Evolutionary conservation across 2,888 invertebrate genomes (phyloP).

Genomic region (Cantharis rufa): DNA sequence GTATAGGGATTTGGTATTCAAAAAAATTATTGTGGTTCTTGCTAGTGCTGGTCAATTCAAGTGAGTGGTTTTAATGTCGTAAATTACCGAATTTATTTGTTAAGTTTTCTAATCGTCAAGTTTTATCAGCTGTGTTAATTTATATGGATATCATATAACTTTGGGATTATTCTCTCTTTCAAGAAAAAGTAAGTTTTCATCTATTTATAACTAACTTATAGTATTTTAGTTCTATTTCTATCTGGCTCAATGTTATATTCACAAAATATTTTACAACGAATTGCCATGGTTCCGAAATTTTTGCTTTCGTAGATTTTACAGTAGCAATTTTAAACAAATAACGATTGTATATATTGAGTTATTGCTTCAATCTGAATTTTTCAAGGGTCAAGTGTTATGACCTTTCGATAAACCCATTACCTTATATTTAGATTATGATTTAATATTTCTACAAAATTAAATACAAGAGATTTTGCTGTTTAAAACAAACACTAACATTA

Average conservation of each 20-base stretch:
- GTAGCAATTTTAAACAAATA: neutral
- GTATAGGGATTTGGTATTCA: neutral
- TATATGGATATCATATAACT: neutral
- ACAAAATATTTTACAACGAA: neutral
- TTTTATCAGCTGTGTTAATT: neutral
- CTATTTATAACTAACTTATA: neutral
- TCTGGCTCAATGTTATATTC: neutral
- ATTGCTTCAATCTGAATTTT: neutral
- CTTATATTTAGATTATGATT: neutral
- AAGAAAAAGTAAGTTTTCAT: neutral
- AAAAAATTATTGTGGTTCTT: neutral
- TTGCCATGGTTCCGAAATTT: neutral
- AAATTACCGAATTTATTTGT: neutral
- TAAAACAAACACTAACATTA: neutral
- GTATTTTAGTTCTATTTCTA: neutral
- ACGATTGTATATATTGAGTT: neutral
- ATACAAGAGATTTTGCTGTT: neutral
- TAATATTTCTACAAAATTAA: neutral
- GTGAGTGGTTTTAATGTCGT: neutral
- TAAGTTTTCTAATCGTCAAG: neutral
- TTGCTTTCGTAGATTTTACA: neutral
- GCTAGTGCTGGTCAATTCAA: neutral
- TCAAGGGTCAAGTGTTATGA: neutral
- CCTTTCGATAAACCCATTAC: neutral
- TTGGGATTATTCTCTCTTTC: neutral